These are phyloP conservation scores for Austrofundulus limnaeus DNA, from an alignment of 2,113 vertebrate species.

Conservation along the genomic window DNA sequence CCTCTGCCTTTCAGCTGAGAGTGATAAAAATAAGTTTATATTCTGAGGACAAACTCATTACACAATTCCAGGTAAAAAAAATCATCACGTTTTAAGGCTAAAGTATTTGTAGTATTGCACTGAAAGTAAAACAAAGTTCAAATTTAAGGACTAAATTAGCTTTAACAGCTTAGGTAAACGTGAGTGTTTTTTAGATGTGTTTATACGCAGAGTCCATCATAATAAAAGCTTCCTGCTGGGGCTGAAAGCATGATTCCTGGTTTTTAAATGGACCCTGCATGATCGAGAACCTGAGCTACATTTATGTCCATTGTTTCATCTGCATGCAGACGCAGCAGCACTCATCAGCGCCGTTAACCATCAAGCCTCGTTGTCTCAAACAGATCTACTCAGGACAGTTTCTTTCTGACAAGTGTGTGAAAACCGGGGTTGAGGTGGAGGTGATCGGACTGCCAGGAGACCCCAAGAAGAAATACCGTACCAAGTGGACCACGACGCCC, in stretches of 20 bases:
- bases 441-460: conserved; percentile 92
- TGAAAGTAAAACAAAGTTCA: background rate
- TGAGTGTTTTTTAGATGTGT: conserved; percentile 12
- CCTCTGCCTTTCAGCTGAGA: no score
- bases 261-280: conserved; percentile 39
- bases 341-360: background rate
- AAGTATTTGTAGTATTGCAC: conserved; percentile 6
- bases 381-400: conserved; percentile 98
- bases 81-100: background rate
- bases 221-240: conserved; percentile 39
- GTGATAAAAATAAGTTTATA: no score
- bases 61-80: background rate
- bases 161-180: background rate
- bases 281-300: conserved; percentile 24
- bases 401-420: conserved; percentile 90
- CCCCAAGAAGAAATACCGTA: conserved; percentile 92
- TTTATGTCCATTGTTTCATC: conserved; percentile 31
- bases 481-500: conserved; percentile 85
- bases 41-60: no score
- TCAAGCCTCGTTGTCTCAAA: background rate
- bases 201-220: conserved; percentile 14
- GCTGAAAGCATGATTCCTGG: conserved; percentile 40
- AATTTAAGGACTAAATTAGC: conserved; percentile 14
- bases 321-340: conserved; percentile 16
- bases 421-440: conserved; percentile 92